Percentiles rank a stretch among this genome's conserved stretches.
phyloP scores from a whole-genome alignment of 2,113 vertebrate genomes.

The Corvus cornix region DNA sequence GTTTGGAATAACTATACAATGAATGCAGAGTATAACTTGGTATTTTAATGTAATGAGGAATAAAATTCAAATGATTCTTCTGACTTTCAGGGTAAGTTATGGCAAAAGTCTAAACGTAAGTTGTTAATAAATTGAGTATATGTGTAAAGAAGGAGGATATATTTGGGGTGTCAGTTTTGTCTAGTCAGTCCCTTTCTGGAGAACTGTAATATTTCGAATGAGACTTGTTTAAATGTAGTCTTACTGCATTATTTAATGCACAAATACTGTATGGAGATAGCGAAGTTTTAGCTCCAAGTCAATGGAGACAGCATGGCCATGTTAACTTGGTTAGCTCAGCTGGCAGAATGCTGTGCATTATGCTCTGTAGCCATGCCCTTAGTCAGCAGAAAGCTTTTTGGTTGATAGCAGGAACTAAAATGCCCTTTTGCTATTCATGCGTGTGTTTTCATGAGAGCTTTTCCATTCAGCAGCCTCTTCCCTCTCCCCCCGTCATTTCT shows the following conservation, averaged over 20 bases:
- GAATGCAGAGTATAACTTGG: background rate
- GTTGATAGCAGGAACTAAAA: background rate
- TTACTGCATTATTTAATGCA: background rate
- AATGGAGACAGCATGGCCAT: fast-evolving
- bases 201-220: background rate
- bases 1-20: background rate
- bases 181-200: background rate
- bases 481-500: background rate
- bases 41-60: background rate
- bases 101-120: background rate
- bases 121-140: background rate
- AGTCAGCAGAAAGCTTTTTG: background rate
- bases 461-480: background rate
- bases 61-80: background rate
- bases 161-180: background rate
- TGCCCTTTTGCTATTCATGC: background rate
- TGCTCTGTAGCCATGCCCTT: background rate
- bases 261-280: background rate
- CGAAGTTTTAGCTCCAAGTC: background rate
- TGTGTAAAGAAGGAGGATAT: background rate
- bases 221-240: background rate
- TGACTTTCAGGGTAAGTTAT: background rate
- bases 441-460: background rate
- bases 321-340: background rate
- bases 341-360: background rate